Evolutionary conservation across 2,113 vertebrate species (phyloP).

Genomic region (Heptranchias perlo): DNA sequence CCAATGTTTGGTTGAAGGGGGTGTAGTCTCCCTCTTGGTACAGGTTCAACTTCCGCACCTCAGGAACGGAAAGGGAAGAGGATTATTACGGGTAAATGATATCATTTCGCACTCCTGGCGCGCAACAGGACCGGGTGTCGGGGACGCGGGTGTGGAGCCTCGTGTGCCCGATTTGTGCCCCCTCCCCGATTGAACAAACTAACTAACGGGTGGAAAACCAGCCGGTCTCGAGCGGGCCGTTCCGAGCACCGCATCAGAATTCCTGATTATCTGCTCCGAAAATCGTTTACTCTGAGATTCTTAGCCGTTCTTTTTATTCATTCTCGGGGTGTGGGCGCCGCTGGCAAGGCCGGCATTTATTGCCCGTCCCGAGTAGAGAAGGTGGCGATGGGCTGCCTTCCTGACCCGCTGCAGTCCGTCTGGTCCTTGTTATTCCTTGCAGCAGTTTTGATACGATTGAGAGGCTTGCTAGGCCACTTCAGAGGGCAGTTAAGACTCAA

Average conservation of each 20-base stretch:
- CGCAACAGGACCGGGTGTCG: not conserved
- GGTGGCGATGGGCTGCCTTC: not conserved
- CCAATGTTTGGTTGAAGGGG: slow-evolving; percentile 79
- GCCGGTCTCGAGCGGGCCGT: not conserved
- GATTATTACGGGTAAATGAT: not conserved
- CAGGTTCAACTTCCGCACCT: slow-evolving; percentile 80
- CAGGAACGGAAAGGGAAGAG: slow-evolving; percentile 38
- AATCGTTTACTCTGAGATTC: no score
- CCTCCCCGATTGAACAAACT: not conserved
- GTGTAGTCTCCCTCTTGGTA: slow-evolving; percentile 79
- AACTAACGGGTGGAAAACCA: not conserved
- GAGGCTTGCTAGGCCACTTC: not conserved
- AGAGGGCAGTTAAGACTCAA: not conserved
- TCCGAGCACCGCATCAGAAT: not conserved
- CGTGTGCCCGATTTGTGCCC: not conserved
- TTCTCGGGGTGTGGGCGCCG: not conserved
- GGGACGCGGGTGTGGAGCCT: not conserved
- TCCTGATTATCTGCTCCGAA: not conserved
- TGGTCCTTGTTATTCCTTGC: not conserved
- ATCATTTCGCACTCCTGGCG: not conserved
- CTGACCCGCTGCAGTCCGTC: no score
- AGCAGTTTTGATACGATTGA: not conserved
- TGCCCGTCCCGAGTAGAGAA: not conserved
- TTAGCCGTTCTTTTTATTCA: not conserved
- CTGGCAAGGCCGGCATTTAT: not conserved